phyloP scores from a whole-genome alignment of 2,797 vertebrate genomes.

The Scolopax rusticola region DNA sequence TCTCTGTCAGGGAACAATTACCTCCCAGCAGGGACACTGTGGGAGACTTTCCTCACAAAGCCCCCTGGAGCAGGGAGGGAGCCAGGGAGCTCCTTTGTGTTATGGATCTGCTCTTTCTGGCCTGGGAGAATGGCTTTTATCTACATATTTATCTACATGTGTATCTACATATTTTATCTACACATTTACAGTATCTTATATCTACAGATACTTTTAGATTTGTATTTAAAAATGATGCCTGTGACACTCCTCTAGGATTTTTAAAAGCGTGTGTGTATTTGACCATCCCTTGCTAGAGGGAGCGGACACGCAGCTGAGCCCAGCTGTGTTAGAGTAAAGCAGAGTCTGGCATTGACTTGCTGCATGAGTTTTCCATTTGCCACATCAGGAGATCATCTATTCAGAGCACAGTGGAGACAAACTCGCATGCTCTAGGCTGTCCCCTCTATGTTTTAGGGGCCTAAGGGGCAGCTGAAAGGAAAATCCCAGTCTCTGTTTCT shows the following conservation, averaged over 20 bases:
- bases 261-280: neutral
- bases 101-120: neutral
- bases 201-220: neutral
- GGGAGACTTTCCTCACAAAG: neutral
- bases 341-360: neutral
- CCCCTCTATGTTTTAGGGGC: accelerated
- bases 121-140: neutral
- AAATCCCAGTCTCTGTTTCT: neutral
- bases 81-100: neutral
- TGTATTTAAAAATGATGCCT: neutral
- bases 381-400: neutral
- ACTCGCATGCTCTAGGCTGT: neutral
- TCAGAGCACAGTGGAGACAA: neutral
- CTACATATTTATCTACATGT: no score
- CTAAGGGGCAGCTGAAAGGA: neutral
- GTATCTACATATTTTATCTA: no score
- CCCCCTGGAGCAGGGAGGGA: neutral
- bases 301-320: neutral
- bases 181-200: no score
- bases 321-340: neutral
- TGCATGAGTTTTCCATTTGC: neutral
- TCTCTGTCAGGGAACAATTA: neutral
- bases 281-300: neutral
- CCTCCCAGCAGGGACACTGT: neutral
- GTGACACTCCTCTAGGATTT: neutral